A percentile compares a stretch with the other conserved stretches of the same genome.
phyloP scores from a whole-genome alignment of 35 echinoderm and acorn worm genomes.

The Diadema setosum region DNA sequence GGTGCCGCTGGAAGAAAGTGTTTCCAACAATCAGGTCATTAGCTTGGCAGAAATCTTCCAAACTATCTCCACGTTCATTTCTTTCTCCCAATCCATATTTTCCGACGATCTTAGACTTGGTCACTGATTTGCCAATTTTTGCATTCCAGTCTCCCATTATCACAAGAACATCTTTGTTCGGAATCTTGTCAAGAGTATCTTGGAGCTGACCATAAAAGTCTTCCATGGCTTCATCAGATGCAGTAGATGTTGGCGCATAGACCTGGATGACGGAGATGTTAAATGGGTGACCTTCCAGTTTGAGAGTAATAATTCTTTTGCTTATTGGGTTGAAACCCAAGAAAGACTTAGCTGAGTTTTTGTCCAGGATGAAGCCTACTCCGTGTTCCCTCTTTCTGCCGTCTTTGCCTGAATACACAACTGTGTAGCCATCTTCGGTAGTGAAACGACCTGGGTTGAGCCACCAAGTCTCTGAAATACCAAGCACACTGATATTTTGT shows the following conservation, averaged over 20 bases:
- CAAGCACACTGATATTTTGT: background rate
- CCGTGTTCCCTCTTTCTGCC: slow-evolving; percentile 20
- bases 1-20: slow-evolving; percentile 44
- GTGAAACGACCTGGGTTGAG: slow-evolving; percentile 21
- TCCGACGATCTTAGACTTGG: background rate
- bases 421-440: background rate
- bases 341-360: background rate
- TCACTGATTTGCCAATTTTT: slow-evolving; percentile 26
- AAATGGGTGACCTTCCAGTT: background rate
- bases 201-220: slow-evolving; percentile 2
- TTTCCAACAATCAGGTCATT: too few relatives aligned
- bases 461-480: slow-evolving; percentile 15
- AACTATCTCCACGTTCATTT: slow-evolving; percentile 43
- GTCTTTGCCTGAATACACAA: slow-evolving; percentile 17
- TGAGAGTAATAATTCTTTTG: background rate
- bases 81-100: slow-evolving; percentile 21
- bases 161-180: slow-evolving; percentile 4
- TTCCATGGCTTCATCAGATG: background rate
- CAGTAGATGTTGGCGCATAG: slow-evolving; percentile 26
- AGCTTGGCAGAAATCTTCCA: slow-evolving; percentile 36
- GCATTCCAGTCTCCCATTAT: slow-evolving; percentile 45
- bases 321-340: slow-evolving; percentile 11
- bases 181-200: background rate
- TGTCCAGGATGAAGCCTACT: background rate
- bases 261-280: slow-evolving; percentile 9